Conservation (phyloP, 2,888 invertebrate species). For the Conistra vaccinii region DNA sequence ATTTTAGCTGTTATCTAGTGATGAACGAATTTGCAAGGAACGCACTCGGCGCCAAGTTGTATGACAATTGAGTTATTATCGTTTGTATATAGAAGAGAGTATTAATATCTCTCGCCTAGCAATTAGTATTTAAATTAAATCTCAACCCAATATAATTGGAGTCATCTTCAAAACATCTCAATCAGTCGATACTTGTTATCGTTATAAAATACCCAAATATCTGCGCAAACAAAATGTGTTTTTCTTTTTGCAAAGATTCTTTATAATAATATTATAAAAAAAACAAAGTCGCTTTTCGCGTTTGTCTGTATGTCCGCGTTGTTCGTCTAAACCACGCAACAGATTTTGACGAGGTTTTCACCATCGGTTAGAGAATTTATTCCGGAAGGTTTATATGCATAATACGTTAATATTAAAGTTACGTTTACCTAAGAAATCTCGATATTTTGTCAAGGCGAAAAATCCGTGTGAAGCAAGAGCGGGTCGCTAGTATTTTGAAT, state of each 20-base stretch:
- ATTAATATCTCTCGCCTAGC: constrained; percentile 35
- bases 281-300: too few species aligned
- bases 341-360: too few species aligned
- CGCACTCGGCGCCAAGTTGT: constrained; percentile 40
- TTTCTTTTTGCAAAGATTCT: neutral
- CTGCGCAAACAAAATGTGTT: constrained; percentile 10
- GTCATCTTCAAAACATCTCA: constrained; percentile 37
- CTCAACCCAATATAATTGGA: constrained; percentile 21
- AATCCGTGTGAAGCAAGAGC: too few species aligned
- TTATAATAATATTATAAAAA: too few species aligned
- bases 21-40: constrained; percentile 11
- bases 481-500: too few species aligned
- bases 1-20: neutral
- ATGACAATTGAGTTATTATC: constrained; percentile 54
- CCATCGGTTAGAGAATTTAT: too few species aligned
- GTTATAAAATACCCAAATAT: constrained; percentile 10
- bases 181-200: constrained; percentile 18
- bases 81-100: constrained; percentile 45
- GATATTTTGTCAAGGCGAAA: too few species aligned
- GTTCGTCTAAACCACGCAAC: too few species aligned
- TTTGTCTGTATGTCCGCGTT: too few species aligned
- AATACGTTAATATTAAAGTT: too few species aligned
- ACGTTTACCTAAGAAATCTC: too few species aligned
- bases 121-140: constrained; percentile 50
- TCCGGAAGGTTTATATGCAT: too few species aligned